Conservation (phyloP, 1,140 invertebrate genomes). For the Gryon sp. region DNA sequence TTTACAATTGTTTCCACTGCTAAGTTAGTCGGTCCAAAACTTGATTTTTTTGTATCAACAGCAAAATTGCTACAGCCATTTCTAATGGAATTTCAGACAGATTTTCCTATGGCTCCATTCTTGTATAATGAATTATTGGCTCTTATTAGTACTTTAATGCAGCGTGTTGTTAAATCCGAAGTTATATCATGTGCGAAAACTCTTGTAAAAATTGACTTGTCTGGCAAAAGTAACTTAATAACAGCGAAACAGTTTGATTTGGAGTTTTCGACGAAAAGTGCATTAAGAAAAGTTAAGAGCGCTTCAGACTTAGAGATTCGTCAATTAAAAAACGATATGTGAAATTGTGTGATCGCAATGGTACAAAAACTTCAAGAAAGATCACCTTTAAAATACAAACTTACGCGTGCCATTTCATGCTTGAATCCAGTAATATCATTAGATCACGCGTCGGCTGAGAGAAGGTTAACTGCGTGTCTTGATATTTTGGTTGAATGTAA, state of each 20-base stretch:
- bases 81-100: slow-evolving; percentile 59
- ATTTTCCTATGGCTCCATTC: slow-evolving; percentile 58
- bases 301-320: slow-evolving; percentile 9
- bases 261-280: slow-evolving; percentile 22
- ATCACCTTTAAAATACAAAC: slow-evolving; percentile 25
- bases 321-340: too few relatives aligned
- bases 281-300: slow-evolving; percentile 14
- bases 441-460: slow-evolving; percentile 1
- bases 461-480: slow-evolving; percentile 22
- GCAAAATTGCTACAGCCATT: slow-evolving; percentile 53
- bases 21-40: slow-evolving; percentile 53
- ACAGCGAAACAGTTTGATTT: slow-evolving; percentile 17
- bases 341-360: too few relatives aligned
- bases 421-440: slow-evolving; percentile 28
- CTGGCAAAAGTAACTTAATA: slow-evolving; percentile 9
- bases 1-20: slow-evolving; percentile 47
- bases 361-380: slow-evolving; percentile 11
- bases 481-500: slow-evolving; percentile 11
- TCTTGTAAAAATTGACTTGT: slow-evolving; percentile 13
- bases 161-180: slow-evolving; percentile 14
- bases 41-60: slow-evolving; percentile 56
- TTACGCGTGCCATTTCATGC: slow-evolving; percentile 29
- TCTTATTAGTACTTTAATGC: slow-evolving; percentile 16
- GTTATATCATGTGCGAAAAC: slow-evolving; percentile 11
- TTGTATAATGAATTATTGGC: slow-evolving; percentile 33